These are phyloP conservation scores for Linurgus olivaceus DNA, from an alignment of 2,797 vertebrate species.

Conservation along the genomic window DNA sequence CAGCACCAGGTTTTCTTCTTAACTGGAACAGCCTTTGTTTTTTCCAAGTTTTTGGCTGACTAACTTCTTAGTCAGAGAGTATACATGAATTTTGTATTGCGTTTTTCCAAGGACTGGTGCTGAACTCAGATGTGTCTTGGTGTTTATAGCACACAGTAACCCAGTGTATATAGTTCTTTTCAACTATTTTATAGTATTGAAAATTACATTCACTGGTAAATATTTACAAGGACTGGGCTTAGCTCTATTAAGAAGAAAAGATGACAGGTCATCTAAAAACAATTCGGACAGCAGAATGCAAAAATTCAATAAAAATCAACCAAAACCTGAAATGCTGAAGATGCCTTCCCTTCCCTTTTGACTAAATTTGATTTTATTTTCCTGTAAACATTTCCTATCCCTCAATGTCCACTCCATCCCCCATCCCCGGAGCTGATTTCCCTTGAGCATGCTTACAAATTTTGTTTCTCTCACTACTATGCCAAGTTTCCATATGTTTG, in stretches of 20 bases:
- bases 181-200: neutral
- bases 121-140: neutral
- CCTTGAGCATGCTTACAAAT: neutral
- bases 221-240: neutral
- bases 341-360: neutral
- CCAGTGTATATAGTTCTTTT: neutral
- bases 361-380: neutral
- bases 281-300: neutral
- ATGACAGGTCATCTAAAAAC: neutral
- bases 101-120: neutral
- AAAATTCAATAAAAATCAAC: neutral
- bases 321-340: neutral
- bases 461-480: neutral
- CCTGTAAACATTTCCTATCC: neutral
- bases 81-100: neutral
- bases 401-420: accelerated
- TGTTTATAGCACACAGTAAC: neutral
- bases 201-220: neutral
- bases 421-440: neutral
- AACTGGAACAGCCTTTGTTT: neutral
- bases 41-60: neutral
- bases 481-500: slow-evolving; percentile 50
- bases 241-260: neutral
- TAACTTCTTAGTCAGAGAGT: neutral
- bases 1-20: neutral